Base-by-base conservation (phyloP, 2,797 vertebrate species). In the Enoplosus armatus region DNA sequence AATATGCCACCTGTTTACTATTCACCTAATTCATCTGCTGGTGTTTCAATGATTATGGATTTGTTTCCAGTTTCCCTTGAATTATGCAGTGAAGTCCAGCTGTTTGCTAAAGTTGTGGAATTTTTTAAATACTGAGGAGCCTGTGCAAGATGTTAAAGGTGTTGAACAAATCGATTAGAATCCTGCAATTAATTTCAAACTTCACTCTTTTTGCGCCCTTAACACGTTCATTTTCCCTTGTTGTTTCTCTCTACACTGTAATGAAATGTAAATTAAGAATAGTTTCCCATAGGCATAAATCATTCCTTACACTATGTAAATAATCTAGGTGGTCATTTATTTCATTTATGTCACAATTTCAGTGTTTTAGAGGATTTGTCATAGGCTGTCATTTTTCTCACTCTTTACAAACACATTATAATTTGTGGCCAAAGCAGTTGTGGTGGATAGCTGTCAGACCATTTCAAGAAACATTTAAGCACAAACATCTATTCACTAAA, bases 381-480 rank as follows among this genome's bases (percentile, higher is more conserved):
- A 4, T 10, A 18, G 12, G 9, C 8, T 39, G 15, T 39, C 0
- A 0, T 20, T 39, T 67, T 53, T 0, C 1, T 2, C 7, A 22
- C 10, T 39, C 2, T 22, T 15, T 5, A 29, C 24, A 27, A 20
- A 27, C 0, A 50, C 6, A 2, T 39, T 39, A 22, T n/a, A 24
- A 14, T 45, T 15, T 45, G 0, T 29, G 1, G 1, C 11, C 20
- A 41, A 26, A 16, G 2, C 11, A 16, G 6, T 16, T 56, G 18
- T 26, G 1, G 2, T 48, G 3, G 0, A 65, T n/a, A 2, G 4
- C 2, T 27, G 6, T 39, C 1, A 24, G 8, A 35, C 0, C 0
- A 26, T 55, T 22, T 48, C 3, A 55, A 12, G 8, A 37, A 51
- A 10, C 6, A 15, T 27, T 29, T 55, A 45, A 47, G 1, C 20